Base-by-base conservation (phyloP, 2,113 vertebrate species). In the Nycticebus coucang region DNA sequence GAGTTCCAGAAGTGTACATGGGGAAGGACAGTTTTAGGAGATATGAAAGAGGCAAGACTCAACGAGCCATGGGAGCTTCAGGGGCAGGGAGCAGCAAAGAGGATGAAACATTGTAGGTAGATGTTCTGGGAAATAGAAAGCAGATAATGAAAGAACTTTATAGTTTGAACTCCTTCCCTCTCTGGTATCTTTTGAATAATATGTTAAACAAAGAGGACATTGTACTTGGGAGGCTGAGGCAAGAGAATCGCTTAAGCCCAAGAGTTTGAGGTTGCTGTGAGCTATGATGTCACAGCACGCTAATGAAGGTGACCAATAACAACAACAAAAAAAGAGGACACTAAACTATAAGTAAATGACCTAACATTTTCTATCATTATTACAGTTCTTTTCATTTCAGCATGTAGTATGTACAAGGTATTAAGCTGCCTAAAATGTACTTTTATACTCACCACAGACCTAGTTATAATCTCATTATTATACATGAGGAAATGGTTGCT, bases 401-500 rank as follows among this genome's bases (percentile, higher is more conserved):
- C 11, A 74, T n/a, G 41, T 41, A 80, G 11, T 62, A 41, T 55
- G 35, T 35, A 55, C 18, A 92, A 87, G 69, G 14, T 17, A 75
- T 5, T 74, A 66, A 92, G 45, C 15, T 19, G 41, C 13, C 41
- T 62, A 71, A 60, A 71, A 62, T 10, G 77, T 10, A 35, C 17
- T n/a, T 83, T 89, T 89, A 92, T 60, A 17, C 64, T 93, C 41
- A 84, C n/a, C 45, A 95, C 15, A 93, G 64, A 85, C 0, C 22
- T 71, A 72, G 5, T 78, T 60, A 53, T 71, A 84, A 83, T 5
- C 18, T 33, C 41, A 45, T 55, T 55, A 45, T 79, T 79, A 64
- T 57, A 93, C 3, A 45, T 57, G 41, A 79, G 6, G 18, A 74
- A 88, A 74, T 5, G 64, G 45, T 30, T 84, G 18, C 2, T 78